Evolutionary conservation across 1,140 invertebrate species (phyloP), one percentile per base, ranked within the genome.

Genomic region (Diplogasteroides magnus): DNA sequence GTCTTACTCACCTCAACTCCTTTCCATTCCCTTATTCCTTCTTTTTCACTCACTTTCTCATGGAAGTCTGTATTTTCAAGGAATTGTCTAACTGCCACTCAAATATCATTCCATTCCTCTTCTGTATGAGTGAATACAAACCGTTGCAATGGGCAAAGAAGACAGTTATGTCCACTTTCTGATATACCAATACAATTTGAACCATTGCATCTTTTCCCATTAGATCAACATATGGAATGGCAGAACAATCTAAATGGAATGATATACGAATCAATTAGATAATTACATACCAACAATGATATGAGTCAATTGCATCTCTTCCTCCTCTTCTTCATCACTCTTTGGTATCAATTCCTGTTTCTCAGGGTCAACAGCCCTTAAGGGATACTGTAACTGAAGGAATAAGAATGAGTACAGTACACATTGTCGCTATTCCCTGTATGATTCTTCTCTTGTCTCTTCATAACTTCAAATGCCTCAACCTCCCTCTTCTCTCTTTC

Each of bases 221-320:
- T n/a, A 82, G 77, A 72, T 85, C 84, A 48, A 85, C 69, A 71
- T 85, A 85, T 57, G 83, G 83, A 56, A 85, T 77, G 14, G 81
- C 74, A 0, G 80, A 80, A 72, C 83, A 85, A 74, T 85, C 84
- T 63, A 84, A 74, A 63, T 84, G 78, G 19, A 2, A 26, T 1
- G 26, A 14, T 58, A 28, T 2, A 1, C 26, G 25, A 3, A 23
- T 29, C n/a, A 14, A n/a, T n/a, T n/a, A n/a, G n/a, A n/a, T n/a
- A n/a, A n/a, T n/a, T n/a, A n/a, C n/a, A n/a, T n/a, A n/a, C n/a
- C 37, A 48, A 48, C 37, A 19, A 48, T 48, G 19, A 85, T 71
- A 64, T 84, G 83, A 70, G 83, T 83, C 2, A 77, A 28, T 56
- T 62, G 61, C 14, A 31, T 64, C 19, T 31, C 25, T 23, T 69